Conservation (phyloP, 1,140 invertebrate species). For the Atopsyche davidsoni region DNA sequence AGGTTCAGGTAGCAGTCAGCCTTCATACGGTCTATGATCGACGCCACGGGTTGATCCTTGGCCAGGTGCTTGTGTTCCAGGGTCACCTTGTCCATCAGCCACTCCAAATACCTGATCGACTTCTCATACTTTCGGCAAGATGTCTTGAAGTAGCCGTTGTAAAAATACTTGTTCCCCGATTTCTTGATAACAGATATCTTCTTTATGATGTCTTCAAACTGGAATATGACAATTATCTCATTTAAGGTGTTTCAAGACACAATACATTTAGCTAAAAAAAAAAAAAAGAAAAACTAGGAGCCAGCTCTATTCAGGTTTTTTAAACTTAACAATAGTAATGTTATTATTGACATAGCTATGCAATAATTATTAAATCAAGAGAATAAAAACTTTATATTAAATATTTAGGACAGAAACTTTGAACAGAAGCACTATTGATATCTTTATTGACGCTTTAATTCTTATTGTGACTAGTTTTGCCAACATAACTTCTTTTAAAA, state of each 20-base stretch:
- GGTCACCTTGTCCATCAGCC: constrained; percentile 31
- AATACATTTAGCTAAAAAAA: constrained; percentile 16
- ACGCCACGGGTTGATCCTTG: too few relatives aligned
- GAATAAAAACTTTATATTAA: too few relatives aligned
- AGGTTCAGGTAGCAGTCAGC: constrained; percentile 57
- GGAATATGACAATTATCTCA: constrained; percentile 29
- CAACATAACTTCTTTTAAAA: too few relatives aligned
- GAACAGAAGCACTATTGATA: too few relatives aligned
- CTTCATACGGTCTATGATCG: constrained; percentile 3
- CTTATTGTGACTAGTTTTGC: too few relatives aligned
- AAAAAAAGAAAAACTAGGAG: constrained; percentile 5
- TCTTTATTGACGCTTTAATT: too few relatives aligned
- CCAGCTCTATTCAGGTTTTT: too few relatives aligned
- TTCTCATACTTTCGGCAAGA: constrained; percentile 70
- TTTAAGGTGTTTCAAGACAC: too few relatives aligned
- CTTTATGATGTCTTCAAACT: constrained; percentile 37
- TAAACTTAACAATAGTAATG: too few relatives aligned
- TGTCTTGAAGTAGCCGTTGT: constrained; percentile 51
- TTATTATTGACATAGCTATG: too few relatives aligned
- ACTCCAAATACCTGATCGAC: constrained; percentile 60
- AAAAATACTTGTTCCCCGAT: constrained; percentile 65
- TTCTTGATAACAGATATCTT: constrained; percentile 58
- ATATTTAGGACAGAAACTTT: too few relatives aligned
- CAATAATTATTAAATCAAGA: too few relatives aligned
- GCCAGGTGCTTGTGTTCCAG: constrained; percentile 18